Percentiles rank a stretch among this genome's conserved stretches.
Evolutionary conservation across 1,140 invertebrate species (phyloP).

Genomic region (Papilio polytes): DNA sequence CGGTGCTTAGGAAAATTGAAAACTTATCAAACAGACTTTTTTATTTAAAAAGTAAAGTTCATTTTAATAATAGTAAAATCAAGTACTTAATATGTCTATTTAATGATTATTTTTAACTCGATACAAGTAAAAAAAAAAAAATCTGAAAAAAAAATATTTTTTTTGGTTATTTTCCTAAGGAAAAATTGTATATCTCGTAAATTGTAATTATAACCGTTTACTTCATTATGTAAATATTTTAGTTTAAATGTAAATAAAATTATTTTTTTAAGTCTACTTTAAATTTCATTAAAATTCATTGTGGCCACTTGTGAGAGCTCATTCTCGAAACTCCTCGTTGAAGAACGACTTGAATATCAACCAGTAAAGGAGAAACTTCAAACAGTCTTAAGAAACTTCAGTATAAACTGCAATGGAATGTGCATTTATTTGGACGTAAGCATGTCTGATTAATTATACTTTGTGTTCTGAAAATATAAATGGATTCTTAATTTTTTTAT

Average conservation of each 20-base stretch:
- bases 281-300: slow-evolving; percentile 21
- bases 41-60: no score
- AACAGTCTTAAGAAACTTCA: not conserved
- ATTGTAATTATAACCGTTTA: not conserved
- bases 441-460: not conserved
- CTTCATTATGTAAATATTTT: not conserved
- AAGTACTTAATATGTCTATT: not conserved
- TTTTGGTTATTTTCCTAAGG: no score
- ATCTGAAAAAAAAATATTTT: no score
- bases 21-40: not conserved
- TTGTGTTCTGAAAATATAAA: no score
- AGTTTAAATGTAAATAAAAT: not conserved
- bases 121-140: no score
- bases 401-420: not conserved
- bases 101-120: no score
- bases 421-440: not conserved
- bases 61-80: not conserved
- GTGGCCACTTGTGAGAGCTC: not conserved
- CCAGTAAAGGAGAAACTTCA: not conserved
- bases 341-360: slow-evolving; percentile 15
- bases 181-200: not conserved
- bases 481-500: no score
- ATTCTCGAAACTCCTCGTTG: not conserved
- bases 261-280: not conserved
- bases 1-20: slow-evolving; percentile 1